Base-by-base conservation (phyloP, 92 coral and sea anemone species). In the Umimayanthus chanpuru region DNA sequence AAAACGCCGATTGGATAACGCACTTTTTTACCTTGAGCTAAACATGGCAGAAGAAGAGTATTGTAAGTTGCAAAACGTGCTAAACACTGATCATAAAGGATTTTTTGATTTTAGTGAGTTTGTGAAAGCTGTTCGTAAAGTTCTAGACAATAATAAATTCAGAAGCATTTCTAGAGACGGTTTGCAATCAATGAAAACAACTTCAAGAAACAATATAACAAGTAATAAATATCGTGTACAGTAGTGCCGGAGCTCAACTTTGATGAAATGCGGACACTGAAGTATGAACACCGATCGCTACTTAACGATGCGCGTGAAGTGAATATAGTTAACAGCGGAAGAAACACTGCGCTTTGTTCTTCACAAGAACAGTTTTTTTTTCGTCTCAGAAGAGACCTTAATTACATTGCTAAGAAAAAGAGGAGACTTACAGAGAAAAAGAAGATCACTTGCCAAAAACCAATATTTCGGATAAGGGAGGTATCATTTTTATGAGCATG, bases 331-430 rank as follows among this genome's bases (percentile, higher is more conserved):
- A 11, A 43, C 39, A 75, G 53, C 50, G 4, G 29, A 39, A 11
- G 40, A 75, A n/a, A 75, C 41, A 75, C 10, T 18, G 14, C 25
- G 18, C 79, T 75, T 6, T 75, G 49, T 75, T 75, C 79, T 5
- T 38, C 79, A 2, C 53, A 20, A 36, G 79, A 75, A 75, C 79
- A 75, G 23, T 26, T 75, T 75, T 26, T 75, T 75, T 75, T 75
- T 75, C 79, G 79, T 9, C 47, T 75, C 47, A 39, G 39, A 39
- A 18, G 53, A 39, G 79, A 75, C 44, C 23, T 75, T 40, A 53
- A 75, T 75, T 39, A 36, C 53, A 75, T 75, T 11, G 79, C 79
- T 38, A 75, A 6, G 53, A 53, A 75, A 75, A 39, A 39, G 28
- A 38, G 15, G 2, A 0, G 2, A 2, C 79, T 36, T 15, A 20